These are phyloP conservation scores for Parnassius orleans DNA, from an alignment of 2,888 invertebrate genomes.

Conservation along the genomic window DNA sequence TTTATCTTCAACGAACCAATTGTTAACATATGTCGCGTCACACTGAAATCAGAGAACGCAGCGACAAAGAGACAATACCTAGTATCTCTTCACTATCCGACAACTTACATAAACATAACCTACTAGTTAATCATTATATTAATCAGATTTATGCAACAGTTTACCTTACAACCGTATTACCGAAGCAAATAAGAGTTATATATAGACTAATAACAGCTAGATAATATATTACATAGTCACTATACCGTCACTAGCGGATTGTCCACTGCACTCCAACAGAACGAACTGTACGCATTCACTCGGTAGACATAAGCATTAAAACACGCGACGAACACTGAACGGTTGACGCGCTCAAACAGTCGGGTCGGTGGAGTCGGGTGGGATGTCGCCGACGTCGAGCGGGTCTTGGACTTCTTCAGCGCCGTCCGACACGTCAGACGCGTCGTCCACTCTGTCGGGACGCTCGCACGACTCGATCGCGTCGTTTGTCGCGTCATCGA, in stretches of 20 bases:
- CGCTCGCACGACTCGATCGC: conserved; percentile 27
- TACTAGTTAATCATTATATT: conserved; percentile 68
- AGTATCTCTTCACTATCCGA: conserved; percentile 60
- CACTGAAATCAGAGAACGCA: conserved; percentile 41
- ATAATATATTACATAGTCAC: conserved; percentile 54
- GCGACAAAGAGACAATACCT: conserved; percentile 49
- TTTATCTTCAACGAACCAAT: conserved; percentile 5
- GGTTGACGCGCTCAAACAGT: not conserved
- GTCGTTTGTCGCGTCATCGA: conserved; percentile 29
- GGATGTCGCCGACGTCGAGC: conserved; percentile 32
- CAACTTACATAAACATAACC: conserved; percentile 63
- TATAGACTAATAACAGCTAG: conserved; percentile 56
- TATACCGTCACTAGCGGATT: conserved; percentile 27
- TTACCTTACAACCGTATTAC: conserved; percentile 70
- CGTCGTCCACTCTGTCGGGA: conserved; percentile 29
- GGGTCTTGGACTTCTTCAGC: conserved; percentile 31
- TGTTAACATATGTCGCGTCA: conserved; percentile 1
- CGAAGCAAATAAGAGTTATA: conserved; percentile 69
- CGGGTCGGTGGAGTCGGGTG: conserved; percentile 14
- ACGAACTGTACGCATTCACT: conserved; percentile 4
- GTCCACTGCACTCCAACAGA: not conserved
- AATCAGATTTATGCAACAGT: conserved; percentile 77
- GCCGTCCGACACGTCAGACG: conserved; percentile 27
- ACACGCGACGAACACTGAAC: conserved; percentile 11
- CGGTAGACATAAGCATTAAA: not conserved